These are phyloP conservation scores for Clitarchus hookeri DNA, from an alignment of 2,888 invertebrate species.

Conservation along the genomic window DNA sequence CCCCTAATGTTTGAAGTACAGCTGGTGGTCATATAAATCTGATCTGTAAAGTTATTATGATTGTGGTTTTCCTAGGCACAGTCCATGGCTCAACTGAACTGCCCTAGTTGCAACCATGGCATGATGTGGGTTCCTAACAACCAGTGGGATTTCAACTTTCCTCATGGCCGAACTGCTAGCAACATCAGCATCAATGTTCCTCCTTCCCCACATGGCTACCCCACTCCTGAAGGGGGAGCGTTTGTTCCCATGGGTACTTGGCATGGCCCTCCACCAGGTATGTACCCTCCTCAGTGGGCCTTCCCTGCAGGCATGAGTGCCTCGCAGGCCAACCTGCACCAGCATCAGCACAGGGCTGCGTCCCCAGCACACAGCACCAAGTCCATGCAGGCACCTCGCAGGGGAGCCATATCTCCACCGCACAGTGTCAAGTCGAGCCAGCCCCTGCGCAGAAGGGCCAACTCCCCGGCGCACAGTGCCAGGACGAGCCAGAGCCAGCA, in stretches of 20 bases:
- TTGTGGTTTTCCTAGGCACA: constrained; percentile 63
- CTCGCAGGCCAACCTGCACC: constrained; percentile 32
- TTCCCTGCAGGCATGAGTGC: constrained; percentile 49
- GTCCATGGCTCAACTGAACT: constrained; percentile 71
- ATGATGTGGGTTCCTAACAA: constrained; percentile 43
- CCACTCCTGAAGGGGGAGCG: constrained; percentile 50
- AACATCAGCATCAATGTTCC: constrained; percentile 62
- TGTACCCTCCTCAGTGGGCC: constrained; percentile 50
- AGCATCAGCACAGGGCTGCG: constrained; percentile 31
- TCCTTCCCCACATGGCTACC: constrained; percentile 28
- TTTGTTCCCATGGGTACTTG: constrained; percentile 53
- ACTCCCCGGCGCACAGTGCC: constrained; percentile 52
- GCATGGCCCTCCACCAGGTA: constrained; percentile 47
- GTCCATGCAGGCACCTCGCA: constrained; percentile 48
- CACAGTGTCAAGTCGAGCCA: constrained; percentile 35
- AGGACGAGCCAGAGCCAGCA: constrained; percentile 54
- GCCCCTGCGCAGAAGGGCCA: constrained; percentile 47
- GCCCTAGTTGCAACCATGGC: constrained; percentile 58
- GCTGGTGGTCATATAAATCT: constrained; percentile 24
- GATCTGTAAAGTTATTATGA: constrained; percentile 25
- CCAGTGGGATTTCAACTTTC: constrained; percentile 47
- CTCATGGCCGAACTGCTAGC: constrained; percentile 53
- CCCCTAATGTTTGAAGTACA: constrained; percentile 19
- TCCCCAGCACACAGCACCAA: constrained; percentile 44
- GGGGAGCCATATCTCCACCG: constrained; percentile 33